Conservation (phyloP, 2,113 vertebrate genomes). For the Takifugu flavidus region DNA sequence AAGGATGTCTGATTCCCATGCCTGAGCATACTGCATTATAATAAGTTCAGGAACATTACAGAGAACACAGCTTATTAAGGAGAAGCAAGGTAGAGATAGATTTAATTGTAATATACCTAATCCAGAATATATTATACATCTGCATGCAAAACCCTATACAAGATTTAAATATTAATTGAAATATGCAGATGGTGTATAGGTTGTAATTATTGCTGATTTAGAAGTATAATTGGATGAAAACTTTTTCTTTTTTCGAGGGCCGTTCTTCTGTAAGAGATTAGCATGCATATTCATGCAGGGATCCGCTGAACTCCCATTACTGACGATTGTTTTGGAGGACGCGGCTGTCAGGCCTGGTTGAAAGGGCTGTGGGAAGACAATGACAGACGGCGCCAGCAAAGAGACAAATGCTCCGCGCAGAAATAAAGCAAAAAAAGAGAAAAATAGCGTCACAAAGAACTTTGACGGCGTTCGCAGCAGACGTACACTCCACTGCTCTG, state of each 20-base stretch:
- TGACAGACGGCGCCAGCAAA: neutral
- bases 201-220: constrained; percentile 75
- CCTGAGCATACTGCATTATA: constrained; percentile 76
- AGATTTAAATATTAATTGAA: constrained; percentile 80
- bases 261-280: constrained; percentile 70
- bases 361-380: constrained; percentile 49
- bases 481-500: too few species aligned
- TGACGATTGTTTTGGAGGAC: constrained; percentile 52
- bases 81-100: constrained; percentile 70
- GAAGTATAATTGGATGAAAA: constrained; percentile 75
- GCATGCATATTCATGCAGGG: constrained; percentile 71
- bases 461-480: too few species aligned
- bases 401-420: too few species aligned
- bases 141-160: constrained; percentile 72
- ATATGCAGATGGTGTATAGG: constrained; percentile 74
- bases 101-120: constrained; percentile 77
- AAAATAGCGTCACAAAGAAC: too few species aligned
- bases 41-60: constrained; percentile 77
- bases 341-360: constrained; percentile 37
- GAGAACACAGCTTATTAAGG: constrained; percentile 76
- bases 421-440: too few species aligned
- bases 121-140: constrained; percentile 78
- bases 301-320: constrained; percentile 88
- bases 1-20: constrained; percentile 71
- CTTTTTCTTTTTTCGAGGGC: constrained; percentile 72